A percentile compares a stretch with the other conserved stretches of the same genome.
phyloP scores from a whole-genome alignment of 2,888 invertebrate species.

The Sphaerophoria rueppellii region DNA sequence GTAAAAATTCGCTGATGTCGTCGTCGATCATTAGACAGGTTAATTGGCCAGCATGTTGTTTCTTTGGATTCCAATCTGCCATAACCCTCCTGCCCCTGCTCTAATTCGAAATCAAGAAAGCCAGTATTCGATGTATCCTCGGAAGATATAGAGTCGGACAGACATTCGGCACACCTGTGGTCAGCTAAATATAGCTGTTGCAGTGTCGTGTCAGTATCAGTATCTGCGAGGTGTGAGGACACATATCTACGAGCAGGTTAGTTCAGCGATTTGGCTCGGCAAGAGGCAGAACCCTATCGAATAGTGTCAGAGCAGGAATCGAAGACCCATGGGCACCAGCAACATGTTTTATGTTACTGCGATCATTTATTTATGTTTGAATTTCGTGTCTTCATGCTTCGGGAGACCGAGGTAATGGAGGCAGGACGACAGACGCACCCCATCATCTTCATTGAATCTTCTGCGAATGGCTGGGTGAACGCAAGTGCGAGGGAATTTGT shows the following conservation, averaged over 20 bases:
- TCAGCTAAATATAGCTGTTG: slow-evolving; percentile 73
- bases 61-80: slow-evolving; percentile 79
- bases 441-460: slow-evolving; percentile 24
- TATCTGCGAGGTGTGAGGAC: slow-evolving; percentile 54
- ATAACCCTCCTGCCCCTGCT: slow-evolving; percentile 57
- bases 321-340: slow-evolving; percentile 74
- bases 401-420: background rate
- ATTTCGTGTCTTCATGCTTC: slow-evolving; percentile 9
- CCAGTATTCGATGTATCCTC: slow-evolving; percentile 41
- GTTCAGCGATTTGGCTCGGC: background rate
- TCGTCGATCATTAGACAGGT: slow-evolving; percentile 75
- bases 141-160: slow-evolving; percentile 22
- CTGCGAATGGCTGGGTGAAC: slow-evolving; percentile 62
- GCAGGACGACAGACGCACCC: slow-evolving; percentile 9
- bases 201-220: slow-evolving; percentile 52
- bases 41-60: slow-evolving; percentile 78
- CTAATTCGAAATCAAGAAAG: slow-evolving; percentile 53
- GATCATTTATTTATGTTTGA: slow-evolving; percentile 71
- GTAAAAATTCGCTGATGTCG: slow-evolving; percentile 71
- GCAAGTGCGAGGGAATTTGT: slow-evolving; percentile 71
- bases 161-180: slow-evolving; percentile 72
- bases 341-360: slow-evolving; percentile 71
- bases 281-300: slow-evolving; percentile 21
- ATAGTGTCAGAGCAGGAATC: slow-evolving; percentile 62
- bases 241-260: background rate